Conservation (phyloP, 2,113 vertebrate species). For the Lycaon pictus region DNA sequence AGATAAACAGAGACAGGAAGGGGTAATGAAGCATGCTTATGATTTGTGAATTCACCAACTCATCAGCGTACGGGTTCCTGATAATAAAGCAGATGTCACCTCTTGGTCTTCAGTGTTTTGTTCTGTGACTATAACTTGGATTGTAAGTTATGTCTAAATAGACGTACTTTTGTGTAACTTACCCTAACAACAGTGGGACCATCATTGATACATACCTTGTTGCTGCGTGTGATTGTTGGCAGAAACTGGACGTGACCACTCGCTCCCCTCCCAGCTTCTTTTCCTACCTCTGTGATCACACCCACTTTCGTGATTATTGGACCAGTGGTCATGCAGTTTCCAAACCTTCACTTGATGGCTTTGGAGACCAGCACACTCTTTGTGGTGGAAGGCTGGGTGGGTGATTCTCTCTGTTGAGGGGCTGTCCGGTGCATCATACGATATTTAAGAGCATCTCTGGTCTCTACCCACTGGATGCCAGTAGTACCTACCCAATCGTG, state of each 20-base stretch:
- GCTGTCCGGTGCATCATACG: rapidly evolving
- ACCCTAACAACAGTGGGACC: no score
- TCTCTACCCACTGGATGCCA: no score
- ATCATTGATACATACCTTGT: rapidly evolving
- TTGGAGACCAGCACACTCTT: rapidly evolving
- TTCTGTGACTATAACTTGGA: neutral
- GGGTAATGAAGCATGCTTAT: neutral
- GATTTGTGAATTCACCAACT: neutral
- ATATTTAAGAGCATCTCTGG: neutral
- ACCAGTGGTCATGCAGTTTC: rapidly evolving
- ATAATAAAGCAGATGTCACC: neutral
- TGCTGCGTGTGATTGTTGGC: neutral
- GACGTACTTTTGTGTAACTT: neutral
- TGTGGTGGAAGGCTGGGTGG: no score
- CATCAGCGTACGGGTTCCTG: neutral
- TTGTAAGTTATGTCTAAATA: neutral
- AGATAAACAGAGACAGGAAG: neutral
- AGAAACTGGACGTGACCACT: rapidly evolving
- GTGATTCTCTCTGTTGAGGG: rapidly evolving
- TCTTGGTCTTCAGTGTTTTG: neutral
- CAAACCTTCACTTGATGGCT: no score
- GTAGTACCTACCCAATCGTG: rapidly evolving
- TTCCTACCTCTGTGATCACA: neutral
- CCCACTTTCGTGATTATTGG: rapidly evolving
- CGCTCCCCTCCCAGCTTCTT: neutral